Percentiles rank a stretch among this genome's conserved stretches.
Conservation (phyloP, 2,888 invertebrate genomes). For the Stenchaetothrips biformis region DNA sequence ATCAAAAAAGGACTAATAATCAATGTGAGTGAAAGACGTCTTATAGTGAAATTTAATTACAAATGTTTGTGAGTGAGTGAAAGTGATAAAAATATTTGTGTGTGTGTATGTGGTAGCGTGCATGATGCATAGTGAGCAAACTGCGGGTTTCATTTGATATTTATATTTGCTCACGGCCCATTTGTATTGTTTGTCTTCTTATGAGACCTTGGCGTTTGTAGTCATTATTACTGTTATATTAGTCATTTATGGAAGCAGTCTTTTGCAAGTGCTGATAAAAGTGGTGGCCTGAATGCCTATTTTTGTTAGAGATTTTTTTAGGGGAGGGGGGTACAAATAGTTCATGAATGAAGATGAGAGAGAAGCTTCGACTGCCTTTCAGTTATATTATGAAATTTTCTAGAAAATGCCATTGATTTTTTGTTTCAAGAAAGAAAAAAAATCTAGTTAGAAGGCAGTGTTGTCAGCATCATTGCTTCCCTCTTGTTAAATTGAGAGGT, state of each 20-base stretch:
- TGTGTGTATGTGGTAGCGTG: neutral
- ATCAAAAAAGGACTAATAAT: neutral
- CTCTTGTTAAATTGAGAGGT: neutral
- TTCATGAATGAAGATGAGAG: slow-evolving; percentile 14
- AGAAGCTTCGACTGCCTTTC: slow-evolving; percentile 20
- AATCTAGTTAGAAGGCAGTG: neutral
- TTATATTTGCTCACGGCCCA: slow-evolving; percentile 13
- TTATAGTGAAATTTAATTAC: slow-evolving; percentile 6
- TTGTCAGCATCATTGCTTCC: neutral
- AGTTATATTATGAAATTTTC: neutral
- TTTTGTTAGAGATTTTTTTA: slow-evolving; percentile 24
- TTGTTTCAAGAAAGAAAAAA: neutral
- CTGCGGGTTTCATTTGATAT: slow-evolving; percentile 24
- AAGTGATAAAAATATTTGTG: neutral
- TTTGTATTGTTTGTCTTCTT: slow-evolving; percentile 25
- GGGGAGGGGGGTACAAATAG: neutral
- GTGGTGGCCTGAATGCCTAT: slow-evolving; percentile 17
- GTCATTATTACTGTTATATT: slow-evolving; percentile 19
- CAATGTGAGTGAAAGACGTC: neutral
- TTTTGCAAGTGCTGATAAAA: neutral
- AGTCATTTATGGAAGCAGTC: slow-evolving; percentile 21
- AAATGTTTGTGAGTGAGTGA: neutral
- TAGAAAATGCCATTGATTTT: neutral
- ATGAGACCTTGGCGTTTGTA: slow-evolving; percentile 8
- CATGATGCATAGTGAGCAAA: neutral